Evolutionary conservation across 2,888 invertebrate genomes (phyloP).

Genomic region (Drosophila lutescens): DNA sequence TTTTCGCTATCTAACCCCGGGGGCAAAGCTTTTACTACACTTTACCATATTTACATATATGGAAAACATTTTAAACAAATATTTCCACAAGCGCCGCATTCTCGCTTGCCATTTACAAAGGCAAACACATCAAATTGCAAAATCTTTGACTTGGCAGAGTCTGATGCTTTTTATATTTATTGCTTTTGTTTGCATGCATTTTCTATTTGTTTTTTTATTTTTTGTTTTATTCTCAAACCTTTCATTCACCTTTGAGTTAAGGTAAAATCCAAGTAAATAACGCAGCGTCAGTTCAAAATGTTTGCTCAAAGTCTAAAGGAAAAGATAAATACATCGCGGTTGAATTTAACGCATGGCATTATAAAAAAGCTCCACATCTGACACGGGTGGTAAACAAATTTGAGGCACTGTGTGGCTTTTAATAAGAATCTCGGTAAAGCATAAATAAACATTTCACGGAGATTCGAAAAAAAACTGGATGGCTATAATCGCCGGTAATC

Average conservation of each 20-base stretch:
- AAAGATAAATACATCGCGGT: slow-evolving; percentile 40
- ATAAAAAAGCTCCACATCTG: slow-evolving; percentile 14
- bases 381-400: slow-evolving; percentile 14
- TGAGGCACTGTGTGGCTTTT: slow-evolving; percentile 39
- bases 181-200: slow-evolving; percentile 14
- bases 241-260: slow-evolving; percentile 46
- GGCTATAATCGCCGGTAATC: slow-evolving; percentile 19
- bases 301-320: slow-evolving; percentile 47
- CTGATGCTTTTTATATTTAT: slow-evolving; percentile 10
- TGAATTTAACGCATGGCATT: slow-evolving; percentile 27
- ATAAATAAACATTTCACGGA: slow-evolving; percentile 9
- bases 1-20: slow-evolving; percentile 15
- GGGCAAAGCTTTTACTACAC: slow-evolving; percentile 25
- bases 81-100: slow-evolving; percentile 48
- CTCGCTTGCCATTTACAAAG: slow-evolving; percentile 40
- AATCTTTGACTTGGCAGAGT: slow-evolving; percentile 41
- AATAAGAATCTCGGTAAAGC: slow-evolving; percentile 32
- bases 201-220: slow-evolving; percentile 21
- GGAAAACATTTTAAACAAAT: slow-evolving; percentile 47
- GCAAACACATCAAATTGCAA: slow-evolving; percentile 49
- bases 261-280: slow-evolving; percentile 36
- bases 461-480: slow-evolving; percentile 4
- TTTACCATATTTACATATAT: slow-evolving; percentile 18
- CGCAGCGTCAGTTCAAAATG: slow-evolving; percentile 39
- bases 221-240: slow-evolving; percentile 38